These are phyloP conservation scores for Aphis gossypii DNA, from an alignment of 1,140 invertebrate genomes.

Conservation along the genomic window DNA sequence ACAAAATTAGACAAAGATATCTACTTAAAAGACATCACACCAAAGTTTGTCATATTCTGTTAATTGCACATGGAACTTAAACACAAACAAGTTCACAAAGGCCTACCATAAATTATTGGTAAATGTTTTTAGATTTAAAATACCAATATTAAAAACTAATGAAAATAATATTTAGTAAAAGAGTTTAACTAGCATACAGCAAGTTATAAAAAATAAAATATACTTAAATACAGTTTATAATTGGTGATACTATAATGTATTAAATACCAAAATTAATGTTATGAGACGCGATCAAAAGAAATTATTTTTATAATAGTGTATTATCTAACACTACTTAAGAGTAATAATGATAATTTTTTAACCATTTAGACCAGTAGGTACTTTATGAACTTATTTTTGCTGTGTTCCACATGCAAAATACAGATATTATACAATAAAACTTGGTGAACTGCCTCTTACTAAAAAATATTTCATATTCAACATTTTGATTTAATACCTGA, in stretches of 20 bases:
- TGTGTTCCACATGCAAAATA: neutral
- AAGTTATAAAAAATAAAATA: neutral
- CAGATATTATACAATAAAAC: neutral
- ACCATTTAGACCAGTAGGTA: neutral
- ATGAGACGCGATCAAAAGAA: neutral
- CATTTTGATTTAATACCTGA: constrained; percentile 67
- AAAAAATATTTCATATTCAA: neutral
- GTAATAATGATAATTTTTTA: neutral
- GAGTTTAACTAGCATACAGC: neutral
- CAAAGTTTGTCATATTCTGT: neutral
- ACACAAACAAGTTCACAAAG: neutral
- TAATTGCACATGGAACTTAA: neutral
- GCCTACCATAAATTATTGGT: neutral
- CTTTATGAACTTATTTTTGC: constrained; percentile 4
- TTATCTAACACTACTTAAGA: neutral
- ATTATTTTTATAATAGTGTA: neutral
- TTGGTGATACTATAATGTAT: neutral
- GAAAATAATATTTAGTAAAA: neutral
- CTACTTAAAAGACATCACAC: neutral
- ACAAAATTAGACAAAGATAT: neutral
- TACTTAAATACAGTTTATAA: neutral
- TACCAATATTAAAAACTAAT: neutral
- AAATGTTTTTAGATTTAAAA: neutral
- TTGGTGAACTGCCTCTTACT: neutral
- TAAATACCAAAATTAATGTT: neutral